A percentile compares a stretch with the other conserved stretches of the same genome.
These are phyloP conservation scores for Hirtodrosophila duncani DNA, from an alignment of 2,888 invertebrate species.

Conservation along the genomic window DNA sequence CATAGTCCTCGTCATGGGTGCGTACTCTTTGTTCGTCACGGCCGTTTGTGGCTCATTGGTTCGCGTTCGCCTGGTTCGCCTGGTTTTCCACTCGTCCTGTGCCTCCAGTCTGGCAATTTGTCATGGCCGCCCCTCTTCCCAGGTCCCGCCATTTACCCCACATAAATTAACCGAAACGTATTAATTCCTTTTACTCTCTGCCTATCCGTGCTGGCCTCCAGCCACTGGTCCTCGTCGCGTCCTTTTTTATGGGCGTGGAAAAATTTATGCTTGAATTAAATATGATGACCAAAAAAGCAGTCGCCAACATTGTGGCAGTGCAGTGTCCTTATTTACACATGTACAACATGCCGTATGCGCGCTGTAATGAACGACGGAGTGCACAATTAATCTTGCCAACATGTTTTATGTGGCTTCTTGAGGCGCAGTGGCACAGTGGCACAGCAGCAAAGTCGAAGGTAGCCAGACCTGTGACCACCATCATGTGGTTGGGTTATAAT, in stretches of 20 bases:
- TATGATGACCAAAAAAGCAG: conserved; percentile 73
- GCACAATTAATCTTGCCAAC: conserved; percentile 70
- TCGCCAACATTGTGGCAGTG: conserved; percentile 40
- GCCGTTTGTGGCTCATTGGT: conserved; percentile 71
- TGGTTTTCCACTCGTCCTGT: too few species aligned
- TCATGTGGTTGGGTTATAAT: conserved; percentile 69
- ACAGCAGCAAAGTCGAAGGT: conserved; percentile 1
- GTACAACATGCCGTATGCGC: conserved; percentile 69
- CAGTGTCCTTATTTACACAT: conserved; percentile 63
- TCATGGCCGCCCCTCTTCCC: conserved; percentile 42
- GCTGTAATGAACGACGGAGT: conserved; percentile 65
- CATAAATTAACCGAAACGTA: conserved; percentile 74
- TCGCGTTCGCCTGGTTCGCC: too few species aligned
- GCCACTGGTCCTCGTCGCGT: conserved; percentile 5
- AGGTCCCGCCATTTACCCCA: conserved; percentile 18
- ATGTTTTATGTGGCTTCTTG: conserved; percentile 57
- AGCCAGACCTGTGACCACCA: conserved; percentile 49
- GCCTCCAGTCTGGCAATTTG: conserved; percentile 49
- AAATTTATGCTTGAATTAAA: conserved; percentile 73
- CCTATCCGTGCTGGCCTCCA: conserved; percentile 1
- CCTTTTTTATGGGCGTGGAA: conserved; percentile 65
- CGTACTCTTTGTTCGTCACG: conserved; percentile 49
- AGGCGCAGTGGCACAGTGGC: background rate
- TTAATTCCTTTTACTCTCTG: conserved; percentile 66
- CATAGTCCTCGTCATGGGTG: conserved; percentile 13